A percentile compares a stretch with the other conserved stretches of the same genome.
Conservation (phyloP, 2,797 vertebrate species). For the Neosilurus mollespiculum region DNA sequence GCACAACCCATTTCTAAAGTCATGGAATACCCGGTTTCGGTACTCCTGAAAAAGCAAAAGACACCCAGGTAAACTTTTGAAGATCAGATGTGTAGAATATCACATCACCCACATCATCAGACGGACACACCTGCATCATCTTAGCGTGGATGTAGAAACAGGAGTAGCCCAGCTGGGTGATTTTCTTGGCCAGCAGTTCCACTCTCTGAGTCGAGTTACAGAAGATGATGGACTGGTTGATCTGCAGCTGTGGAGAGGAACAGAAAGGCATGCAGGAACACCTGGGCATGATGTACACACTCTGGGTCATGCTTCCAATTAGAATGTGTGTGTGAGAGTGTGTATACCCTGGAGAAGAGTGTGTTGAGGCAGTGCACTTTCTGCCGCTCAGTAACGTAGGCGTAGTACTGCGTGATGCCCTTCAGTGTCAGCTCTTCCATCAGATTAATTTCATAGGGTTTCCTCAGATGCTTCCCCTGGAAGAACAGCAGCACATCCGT, state of each 20-base stretch:
- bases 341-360: constrained; percentile 78
- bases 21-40: constrained; percentile 80
- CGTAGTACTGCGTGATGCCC: constrained; percentile 80
- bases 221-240: constrained; percentile 69
- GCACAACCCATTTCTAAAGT: constrained; percentile 80
- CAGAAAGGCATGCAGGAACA: not conserved
- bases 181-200: constrained; percentile 79
- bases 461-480: constrained; percentile 65
- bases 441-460: constrained; percentile 72
- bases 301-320: not conserved
- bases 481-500: not conserved
- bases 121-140: constrained; percentile 78
- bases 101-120: not conserved
- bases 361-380: constrained; percentile 83
- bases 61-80: not conserved
- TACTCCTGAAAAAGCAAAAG: constrained; percentile 68
- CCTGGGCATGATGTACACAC: not conserved
- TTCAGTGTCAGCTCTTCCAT: constrained; percentile 83
- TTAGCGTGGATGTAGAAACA: constrained; percentile 83
- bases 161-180: constrained; percentile 79
- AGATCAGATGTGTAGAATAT: not conserved
- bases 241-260: constrained; percentile 58
- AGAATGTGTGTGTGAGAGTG: constrained; percentile 17
- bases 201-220: constrained; percentile 74
- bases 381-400: constrained; percentile 81